Base-by-base conservation (phyloP, 1,140 invertebrate genomes). In the Anastatus disparis region DNA sequence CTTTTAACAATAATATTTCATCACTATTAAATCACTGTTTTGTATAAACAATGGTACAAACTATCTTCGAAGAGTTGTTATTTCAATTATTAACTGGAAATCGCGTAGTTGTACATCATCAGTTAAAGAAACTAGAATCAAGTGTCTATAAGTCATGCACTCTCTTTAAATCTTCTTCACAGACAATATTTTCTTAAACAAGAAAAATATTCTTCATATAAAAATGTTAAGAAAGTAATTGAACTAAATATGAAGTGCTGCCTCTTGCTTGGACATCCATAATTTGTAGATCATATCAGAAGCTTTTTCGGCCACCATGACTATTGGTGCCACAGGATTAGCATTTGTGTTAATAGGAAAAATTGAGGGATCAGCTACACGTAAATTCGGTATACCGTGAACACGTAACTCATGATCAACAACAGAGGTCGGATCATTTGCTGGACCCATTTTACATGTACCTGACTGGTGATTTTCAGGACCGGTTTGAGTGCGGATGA, bases 241-340 rank as follows among this genome's bases (percentile, higher is more conserved):
- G 42, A 44, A 15, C 42, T 15, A 13, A 44, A 15, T 44, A 44
- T 44, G 42, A 35, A 35, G 31, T 4, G 44, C 20, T 8, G 44
- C 24, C 52, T 27, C 38, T 26, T 20, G 2, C 9, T 53, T 12
- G 4, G 20, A 24, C 26, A 17, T 61, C 86, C 85, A 87, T 40
- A 77, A 75, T 15, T 76, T 72, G 24, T 75, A 70, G 68, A 90
- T 87, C 77, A 90, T 80, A 72, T 88, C 86, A 0, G 88, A 79
- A 24, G 82, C 87, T 74, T 89, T 90, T 64, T 90, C 89, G 1
- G 85, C 89, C 2, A 88, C 79, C 87, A 88, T 88, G 53, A 89
- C 81, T 12, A 87, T 85, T 2, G 82, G 77, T 13, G 87, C 86
- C 20, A 85, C 78, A 0, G 87, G 87, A 74, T 89, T 89, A 0